Evolutionary conservation across 2,797 vertebrate species (phyloP).

Genomic region (Amphiprion clarkii): DNA sequence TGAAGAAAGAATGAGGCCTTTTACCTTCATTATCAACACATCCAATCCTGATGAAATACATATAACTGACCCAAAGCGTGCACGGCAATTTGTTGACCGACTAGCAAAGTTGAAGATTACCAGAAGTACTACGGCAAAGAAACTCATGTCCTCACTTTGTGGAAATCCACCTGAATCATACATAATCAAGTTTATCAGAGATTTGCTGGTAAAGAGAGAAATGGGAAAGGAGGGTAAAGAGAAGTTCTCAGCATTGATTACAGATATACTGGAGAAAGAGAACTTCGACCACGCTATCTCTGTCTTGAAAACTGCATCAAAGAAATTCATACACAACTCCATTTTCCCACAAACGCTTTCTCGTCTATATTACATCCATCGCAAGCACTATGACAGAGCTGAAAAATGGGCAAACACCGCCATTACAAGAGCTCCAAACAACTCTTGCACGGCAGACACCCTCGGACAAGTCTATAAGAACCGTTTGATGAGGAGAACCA

Average conservation of each 20-base stretch:
- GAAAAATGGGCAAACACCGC: too few species aligned
- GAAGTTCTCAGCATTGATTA: slow-evolving; percentile 46
- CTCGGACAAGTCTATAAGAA: too few species aligned
- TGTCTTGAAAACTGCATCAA: slow-evolving; percentile 2
- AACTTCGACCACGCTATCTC: fast-evolving
- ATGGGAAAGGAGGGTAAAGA: fast-evolving
- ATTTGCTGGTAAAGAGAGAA: slow-evolving; percentile 52
- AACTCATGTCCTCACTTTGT: not conserved
- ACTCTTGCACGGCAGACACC: too few species aligned
- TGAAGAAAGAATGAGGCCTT: slow-evolving; percentile 39
- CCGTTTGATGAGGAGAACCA: too few species aligned
- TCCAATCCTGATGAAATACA: not conserved
- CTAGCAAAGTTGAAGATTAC: fast-evolving
- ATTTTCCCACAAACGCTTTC: slow-evolving; percentile 39
- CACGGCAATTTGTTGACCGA: fast-evolving
- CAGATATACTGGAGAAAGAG: not conserved
- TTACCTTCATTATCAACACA: fast-evolving
- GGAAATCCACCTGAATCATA: fast-evolving
- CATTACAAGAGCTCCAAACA: too few species aligned
- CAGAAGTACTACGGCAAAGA: not conserved
- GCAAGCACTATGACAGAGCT: too few species aligned
- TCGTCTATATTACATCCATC: slow-evolving; percentile 25
- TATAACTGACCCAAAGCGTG: fast-evolving
- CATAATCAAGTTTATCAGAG: not conserved
- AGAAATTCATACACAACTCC: fast-evolving